Base-by-base conservation (phyloP, 2,888 invertebrate genomes). In the Sthenelais limicola region DNA sequence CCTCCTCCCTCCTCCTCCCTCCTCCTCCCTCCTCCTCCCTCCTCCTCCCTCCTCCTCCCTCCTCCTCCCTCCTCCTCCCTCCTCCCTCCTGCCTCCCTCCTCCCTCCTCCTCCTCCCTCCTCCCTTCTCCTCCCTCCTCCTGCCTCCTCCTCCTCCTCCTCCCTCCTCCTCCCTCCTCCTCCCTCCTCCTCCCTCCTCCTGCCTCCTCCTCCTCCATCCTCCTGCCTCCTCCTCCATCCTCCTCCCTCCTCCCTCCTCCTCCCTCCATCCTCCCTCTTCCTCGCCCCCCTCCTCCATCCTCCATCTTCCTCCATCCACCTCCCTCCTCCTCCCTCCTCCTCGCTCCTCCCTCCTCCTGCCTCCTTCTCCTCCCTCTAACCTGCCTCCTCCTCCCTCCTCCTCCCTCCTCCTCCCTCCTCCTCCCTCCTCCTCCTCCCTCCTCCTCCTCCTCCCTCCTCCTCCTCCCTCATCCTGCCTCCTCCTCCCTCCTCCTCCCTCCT, bases 41-140 rank as follows among this genome's bases (percentile, higher is more conserved):
- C 30, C 32, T 30, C 9, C 30, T 26, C 56, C n/a, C 56, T 26
- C 26, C 30, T 30, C n/a, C 15, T 26, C 12, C 30, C 56, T 28
- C 56, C 30, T 30, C n/a, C 56, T 28, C 56, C 32, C 56, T 56
- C 56, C n/a, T n/a, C n/a, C 28, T 26, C 56, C 30, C 56, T 28
- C 30, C 12, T 26, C 56, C 32, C 28, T 26, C 28, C n/a, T 30
- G 7, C 30, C 9, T n/a, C 9, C 28, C 32, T n/a, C n/a, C 56
- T 30, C 30, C 15, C 32, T 30, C n/a, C 28, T 28, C 30, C 12
- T 28, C 30, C 32, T 30, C 9, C 56, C n/a, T 30, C 32, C 56
- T 56, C 56, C 9, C 30, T 26, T n/a, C 32, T 51, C 28, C 28
- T 56, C 49, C 54, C 30, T 28, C n/a, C 28, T 15, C n/a, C 68